Base-by-base conservation (phyloP, 1,140 invertebrate species). In the Drosophila persimilis region DNA sequence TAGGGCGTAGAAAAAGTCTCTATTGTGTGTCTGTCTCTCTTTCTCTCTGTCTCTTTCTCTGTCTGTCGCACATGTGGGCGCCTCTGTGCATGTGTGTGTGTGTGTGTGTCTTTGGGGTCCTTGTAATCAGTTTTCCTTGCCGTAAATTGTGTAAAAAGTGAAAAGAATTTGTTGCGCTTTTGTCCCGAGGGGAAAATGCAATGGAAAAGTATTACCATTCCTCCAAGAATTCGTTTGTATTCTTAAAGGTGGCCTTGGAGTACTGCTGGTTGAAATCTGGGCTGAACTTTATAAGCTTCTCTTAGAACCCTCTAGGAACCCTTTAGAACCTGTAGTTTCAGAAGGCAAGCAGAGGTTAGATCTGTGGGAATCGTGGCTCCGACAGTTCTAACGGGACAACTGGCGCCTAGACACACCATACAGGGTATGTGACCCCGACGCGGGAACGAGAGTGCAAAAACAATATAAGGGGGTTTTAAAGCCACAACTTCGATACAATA, bases 121-220 rank as follows among this genome's bases (percentile, higher is more conserved):
- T 69, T 59, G 60, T 53, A 62, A 63, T 63, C 73, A 73, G 60
- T 67, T 71, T 65, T 50, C 26, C 53, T 29, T 51, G 61, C 31
- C 64, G 51, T 73, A 79, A 72, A 64, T 71, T 61, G 51, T 66
- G 53, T 64, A 60, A 74, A 81, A 80, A 70, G 57, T 85, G 47
- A 74, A 74, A 86, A 71, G 72, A 47, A 75, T 75, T 74, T 65
- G 47, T 35, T 61, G 52, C 56, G 45, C 56, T 70, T 64, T 70
- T 43, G 52, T n/a, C 15, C 47, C 15, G 24, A 17, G 31, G 51
- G 11, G 17, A 9, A 45, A 45, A 56, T 41, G 17, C 26, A 35
- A 35, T 22, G 9, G 29, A 43, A 24, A n/a, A 43, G 35, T 39
- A 44, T 17, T 9, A 11, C 2, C 26, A 31, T 35, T 47, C 15